Conservation (phyloP, 1,140 invertebrate species). For the Brachionus paranguensis region DNA sequence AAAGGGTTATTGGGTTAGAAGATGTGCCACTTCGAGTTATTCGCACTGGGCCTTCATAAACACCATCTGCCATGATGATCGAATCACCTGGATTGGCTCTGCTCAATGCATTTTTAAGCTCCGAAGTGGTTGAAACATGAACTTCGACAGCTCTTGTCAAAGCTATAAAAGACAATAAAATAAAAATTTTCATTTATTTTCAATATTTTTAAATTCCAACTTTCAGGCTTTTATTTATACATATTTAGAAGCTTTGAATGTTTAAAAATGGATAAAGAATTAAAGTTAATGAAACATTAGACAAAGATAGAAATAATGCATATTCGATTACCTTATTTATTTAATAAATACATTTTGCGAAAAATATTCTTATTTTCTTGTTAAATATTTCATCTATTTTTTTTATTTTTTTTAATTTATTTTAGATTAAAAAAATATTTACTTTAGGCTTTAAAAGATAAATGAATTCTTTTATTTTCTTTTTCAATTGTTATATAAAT, state of each 20-base stretch:
- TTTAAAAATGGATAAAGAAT: not conserved
- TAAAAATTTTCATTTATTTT: conserved; percentile 19
- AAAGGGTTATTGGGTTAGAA: not conserved
- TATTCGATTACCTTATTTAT: too few species aligned
- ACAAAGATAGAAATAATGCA: too few species aligned
- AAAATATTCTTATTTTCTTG: too few species aligned
- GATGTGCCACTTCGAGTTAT: not conserved
- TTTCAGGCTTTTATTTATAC: not conserved
- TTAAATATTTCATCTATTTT: too few species aligned
- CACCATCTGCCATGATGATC: not conserved
- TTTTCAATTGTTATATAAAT: too few species aligned
- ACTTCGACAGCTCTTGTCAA: not conserved
- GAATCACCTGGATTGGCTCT: not conserved
- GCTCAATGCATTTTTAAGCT: not conserved
- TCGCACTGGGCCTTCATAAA: not conserved
- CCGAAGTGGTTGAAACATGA: not conserved
- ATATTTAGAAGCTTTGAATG: not conserved
- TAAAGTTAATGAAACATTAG: too few species aligned
- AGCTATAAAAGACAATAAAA: not conserved
- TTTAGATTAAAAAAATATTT: too few species aligned
- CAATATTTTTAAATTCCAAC: not conserved
- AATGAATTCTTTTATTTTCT: too few species aligned
- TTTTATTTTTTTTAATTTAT: too few species aligned
- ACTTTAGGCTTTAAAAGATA: too few species aligned
- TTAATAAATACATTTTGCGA: too few species aligned